A percentile compares a stretch with the other conserved stretches of the same genome.
Evolutionary conservation across 53 echinoderm and acorn worm genomes (phyloP).

Genomic region (Holothuria leucospilota): DNA sequence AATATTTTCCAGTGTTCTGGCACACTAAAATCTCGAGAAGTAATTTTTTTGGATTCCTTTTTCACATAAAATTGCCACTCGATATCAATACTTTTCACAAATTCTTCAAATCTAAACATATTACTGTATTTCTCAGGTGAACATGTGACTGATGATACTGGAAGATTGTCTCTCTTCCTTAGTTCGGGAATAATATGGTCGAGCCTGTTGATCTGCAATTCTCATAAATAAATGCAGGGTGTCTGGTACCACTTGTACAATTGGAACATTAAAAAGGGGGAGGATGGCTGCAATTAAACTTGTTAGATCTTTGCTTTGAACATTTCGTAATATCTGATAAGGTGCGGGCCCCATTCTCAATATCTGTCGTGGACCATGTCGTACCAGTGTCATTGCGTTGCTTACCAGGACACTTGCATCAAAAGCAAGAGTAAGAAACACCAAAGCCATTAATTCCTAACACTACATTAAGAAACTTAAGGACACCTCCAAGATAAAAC

Average conservation of each 20-base stretch:
- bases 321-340: neutral
- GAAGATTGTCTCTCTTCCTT: neutral
- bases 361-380: neutral
- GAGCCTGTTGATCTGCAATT: slow-evolving; percentile 2
- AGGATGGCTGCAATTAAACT: neutral
- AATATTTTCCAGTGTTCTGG: no score
- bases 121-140: no score
- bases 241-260: neutral
- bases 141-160: no score
- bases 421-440: neutral
- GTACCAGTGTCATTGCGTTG: neutral
- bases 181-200: neutral
- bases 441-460: slow-evolving; percentile 10
- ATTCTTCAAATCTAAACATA: no score
- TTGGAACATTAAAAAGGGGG: neutral
- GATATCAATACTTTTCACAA: no score
- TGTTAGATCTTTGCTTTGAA: neutral
- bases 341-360: neutral
- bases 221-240: slow-evolving; percentile 11
- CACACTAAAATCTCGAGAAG: no score
- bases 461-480: neutral
- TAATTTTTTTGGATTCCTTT: no score
- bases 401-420: slow-evolving; percentile 23
- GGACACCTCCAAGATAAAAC: neutral
- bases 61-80: no score